Conservation (phyloP, 2,113 vertebrate genomes). For the Tragelaphus imberbis region DNA sequence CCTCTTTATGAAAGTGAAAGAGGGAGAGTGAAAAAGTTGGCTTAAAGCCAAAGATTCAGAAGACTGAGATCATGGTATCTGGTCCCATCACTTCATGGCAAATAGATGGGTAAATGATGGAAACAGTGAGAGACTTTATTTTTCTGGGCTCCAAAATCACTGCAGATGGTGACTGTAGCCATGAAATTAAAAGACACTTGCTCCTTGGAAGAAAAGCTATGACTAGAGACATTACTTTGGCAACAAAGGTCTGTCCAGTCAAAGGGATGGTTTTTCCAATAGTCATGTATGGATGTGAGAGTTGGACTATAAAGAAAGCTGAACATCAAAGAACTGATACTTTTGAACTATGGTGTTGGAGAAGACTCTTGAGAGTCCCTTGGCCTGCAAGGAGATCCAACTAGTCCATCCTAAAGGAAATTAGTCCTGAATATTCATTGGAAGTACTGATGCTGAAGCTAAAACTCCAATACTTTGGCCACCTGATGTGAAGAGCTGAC, state of each 20-base stretch:
- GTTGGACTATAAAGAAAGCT: not conserved
- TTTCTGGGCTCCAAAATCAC: not conserved
- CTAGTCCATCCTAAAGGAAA: not conserved
- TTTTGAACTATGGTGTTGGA: not conserved
- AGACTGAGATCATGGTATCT: not conserved
- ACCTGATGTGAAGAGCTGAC: rapidly evolving
- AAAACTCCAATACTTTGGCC: not conserved
- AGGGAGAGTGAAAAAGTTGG: not conserved
- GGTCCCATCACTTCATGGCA: not conserved
- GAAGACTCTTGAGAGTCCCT: not conserved
- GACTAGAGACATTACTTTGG: not conserved
- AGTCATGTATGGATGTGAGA: not conserved
- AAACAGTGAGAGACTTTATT: not conserved
- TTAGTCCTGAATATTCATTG: not conserved
- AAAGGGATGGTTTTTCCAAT: not conserved
- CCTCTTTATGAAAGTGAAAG: not conserved
- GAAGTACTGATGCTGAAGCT: not conserved
- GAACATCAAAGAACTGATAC: not conserved
- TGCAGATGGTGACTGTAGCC: not conserved
- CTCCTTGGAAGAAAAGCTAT: not conserved
- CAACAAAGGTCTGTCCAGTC: not conserved
- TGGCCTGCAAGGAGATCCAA: not conserved
- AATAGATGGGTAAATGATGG: not conserved
- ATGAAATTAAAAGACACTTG: not conserved
- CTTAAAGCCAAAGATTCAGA: not conserved